phyloP scores from a whole-genome alignment of 2,888 invertebrate species.

The Xestobium rufovillosum region DNA sequence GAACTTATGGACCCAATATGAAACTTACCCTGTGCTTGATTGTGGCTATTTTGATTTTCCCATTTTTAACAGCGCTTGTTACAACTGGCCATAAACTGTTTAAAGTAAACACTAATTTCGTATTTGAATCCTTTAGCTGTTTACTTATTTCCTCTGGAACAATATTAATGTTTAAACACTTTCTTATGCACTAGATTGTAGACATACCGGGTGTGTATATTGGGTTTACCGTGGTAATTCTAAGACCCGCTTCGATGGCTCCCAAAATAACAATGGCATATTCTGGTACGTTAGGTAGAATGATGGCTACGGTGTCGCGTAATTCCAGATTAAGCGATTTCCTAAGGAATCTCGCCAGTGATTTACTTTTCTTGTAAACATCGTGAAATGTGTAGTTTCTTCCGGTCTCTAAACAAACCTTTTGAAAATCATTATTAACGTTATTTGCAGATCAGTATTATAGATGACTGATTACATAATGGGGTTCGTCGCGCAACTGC shows the following conservation, averaged over 20 bases:
- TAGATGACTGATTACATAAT: not conserved
- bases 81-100: not conserved
- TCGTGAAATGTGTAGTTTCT: constrained; percentile 60
- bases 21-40: no score
- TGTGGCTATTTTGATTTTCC: no score
- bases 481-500: no score
- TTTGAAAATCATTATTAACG: constrained; percentile 25
- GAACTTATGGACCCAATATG: no score
- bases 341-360: constrained; percentile 45
- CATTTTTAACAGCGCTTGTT: no score
- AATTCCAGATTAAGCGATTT: constrained; percentile 52
- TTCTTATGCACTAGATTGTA: no score
- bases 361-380: constrained; percentile 51
- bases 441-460: not conserved
- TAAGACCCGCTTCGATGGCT: constrained; percentile 55
- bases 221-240: constrained; percentile 62
- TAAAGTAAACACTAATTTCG: not conserved
- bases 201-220: constrained; percentile 49
- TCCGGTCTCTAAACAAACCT: constrained; percentile 62
- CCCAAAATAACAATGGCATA: constrained; percentile 55
- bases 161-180: not conserved
- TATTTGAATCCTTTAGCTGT: constrained; percentile 1
- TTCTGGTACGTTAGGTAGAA: constrained; percentile 67
- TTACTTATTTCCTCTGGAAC: not conserved
- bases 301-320: constrained; percentile 57